Percentiles rank a stretch among this genome's conserved stretches.
phyloP scores from a whole-genome alignment of 2,797 vertebrate species.

The Acanthornis magna region DNA sequence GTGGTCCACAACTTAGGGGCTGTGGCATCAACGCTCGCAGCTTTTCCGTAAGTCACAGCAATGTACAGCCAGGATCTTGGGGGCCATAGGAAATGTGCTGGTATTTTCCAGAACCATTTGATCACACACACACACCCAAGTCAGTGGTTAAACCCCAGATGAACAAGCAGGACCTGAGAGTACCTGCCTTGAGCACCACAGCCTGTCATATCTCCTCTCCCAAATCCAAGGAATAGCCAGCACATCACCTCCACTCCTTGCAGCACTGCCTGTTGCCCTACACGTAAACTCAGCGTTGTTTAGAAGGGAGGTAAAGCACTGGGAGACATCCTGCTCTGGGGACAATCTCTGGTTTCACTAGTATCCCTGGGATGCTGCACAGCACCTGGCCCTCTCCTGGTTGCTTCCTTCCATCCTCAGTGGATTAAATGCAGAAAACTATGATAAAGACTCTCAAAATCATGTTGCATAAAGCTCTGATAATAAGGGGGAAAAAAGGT shows the following conservation, averaged over 20 bases:
- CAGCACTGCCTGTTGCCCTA: not conserved
- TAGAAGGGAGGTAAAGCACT: not conserved
- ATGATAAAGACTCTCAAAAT: not conserved
- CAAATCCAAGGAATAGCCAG: not conserved
- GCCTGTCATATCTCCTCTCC: not conserved
- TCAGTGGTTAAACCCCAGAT: not conserved
- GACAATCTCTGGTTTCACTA: not conserved
- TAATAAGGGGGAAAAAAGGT: not conserved
- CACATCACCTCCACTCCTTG: not conserved
- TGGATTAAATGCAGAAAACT: not conserved
- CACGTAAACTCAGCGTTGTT: not conserved
- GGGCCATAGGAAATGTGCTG: not conserved
- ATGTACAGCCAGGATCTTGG: not conserved
- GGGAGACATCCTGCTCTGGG: not conserved
- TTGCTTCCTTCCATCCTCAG: not conserved
- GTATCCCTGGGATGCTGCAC: accelerated
- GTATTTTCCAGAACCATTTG: not conserved
- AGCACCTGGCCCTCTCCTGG: not conserved
- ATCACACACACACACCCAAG: not conserved
- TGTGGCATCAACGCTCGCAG: not conserved
- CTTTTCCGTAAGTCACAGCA: not conserved
- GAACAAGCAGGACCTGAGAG: not conserved
- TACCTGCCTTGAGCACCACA: accelerated
- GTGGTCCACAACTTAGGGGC: not conserved
- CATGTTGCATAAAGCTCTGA: not conserved